Percentiles rank a stretch among this genome's conserved stretches.
Conservation (phyloP, 2,888 invertebrate genomes). For the Drosophila longiperda region DNA sequence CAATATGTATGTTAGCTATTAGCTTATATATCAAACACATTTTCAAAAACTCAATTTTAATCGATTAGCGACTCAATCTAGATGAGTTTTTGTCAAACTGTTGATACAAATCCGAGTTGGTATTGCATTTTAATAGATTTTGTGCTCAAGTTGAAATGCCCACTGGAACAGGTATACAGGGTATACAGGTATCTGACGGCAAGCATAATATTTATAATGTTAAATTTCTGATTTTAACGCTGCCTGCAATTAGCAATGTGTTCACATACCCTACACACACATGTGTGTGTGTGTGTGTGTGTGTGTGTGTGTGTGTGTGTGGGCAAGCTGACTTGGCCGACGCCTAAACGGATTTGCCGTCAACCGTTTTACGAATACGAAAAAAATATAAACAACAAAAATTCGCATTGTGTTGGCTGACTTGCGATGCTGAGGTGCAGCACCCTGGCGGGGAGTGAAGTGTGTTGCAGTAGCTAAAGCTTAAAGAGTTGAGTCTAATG, state of each 20-base stretch:
- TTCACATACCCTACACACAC: conserved; percentile 12
- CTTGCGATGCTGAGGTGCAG: background rate
- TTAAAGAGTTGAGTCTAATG: conserved; percentile 41
- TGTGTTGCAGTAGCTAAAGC: background rate
- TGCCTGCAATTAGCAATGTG: conserved; percentile 21
- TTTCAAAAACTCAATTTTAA: background rate
- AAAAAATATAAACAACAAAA: conserved; percentile 12
- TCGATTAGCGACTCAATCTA: background rate
- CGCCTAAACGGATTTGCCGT: conserved; percentile 58
- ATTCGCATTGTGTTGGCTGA: conserved; percentile 39
- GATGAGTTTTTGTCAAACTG: background rate
- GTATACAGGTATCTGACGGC: conserved; percentile 14
- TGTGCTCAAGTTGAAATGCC: background rate
- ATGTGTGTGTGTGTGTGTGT: conserved; percentile 21
- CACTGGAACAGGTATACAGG: background rate
- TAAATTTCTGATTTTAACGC: conserved; percentile 38
- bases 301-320: conserved; percentile 24
- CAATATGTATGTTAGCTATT: background rate
- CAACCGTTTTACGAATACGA: conserved; percentile 13
- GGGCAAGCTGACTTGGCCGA: conserved; percentile 35
- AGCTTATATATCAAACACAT: background rate
- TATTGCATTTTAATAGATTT: background rate
- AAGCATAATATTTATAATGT: conserved; percentile 26
- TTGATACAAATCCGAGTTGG: no score
- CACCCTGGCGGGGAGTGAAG: background rate